phyloP scores from a whole-genome alignment of 2,797 vertebrate genomes.

The Hyperoplus lanceolatus region DNA sequence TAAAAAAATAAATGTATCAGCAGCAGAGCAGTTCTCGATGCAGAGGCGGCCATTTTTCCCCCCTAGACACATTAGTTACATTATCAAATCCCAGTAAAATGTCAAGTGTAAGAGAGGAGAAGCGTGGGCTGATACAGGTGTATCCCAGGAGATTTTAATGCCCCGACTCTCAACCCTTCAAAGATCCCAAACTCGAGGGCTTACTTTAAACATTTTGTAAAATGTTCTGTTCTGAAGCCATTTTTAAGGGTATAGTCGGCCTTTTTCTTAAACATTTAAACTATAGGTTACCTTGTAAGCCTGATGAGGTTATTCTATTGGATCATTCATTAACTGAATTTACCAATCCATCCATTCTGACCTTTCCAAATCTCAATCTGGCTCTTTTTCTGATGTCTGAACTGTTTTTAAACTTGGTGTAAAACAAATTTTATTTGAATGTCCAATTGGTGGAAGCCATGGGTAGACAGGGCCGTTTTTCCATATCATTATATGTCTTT shows the following conservation, averaged over 20 bases:
- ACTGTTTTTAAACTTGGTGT: not conserved
- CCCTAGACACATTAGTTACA: not conserved
- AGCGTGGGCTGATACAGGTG: not conserved
- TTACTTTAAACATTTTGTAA: not conserved
- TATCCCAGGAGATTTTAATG: not conserved
- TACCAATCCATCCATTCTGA: not conserved
- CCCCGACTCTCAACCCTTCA: not conserved
- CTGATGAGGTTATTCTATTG: not conserved
- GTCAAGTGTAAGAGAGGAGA: not conserved
- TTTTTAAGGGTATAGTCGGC: no score
- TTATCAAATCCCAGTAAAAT: slow-evolving; percentile 3
- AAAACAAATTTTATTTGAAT: not conserved
- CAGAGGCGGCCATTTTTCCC: not conserved
- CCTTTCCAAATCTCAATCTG: not conserved
- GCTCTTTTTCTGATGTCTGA: not conserved
- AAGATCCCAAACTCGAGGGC: not conserved
- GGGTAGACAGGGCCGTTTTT: not conserved
- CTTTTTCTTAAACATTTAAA: not conserved
- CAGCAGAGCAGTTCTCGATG: not conserved
- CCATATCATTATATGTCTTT: not conserved
- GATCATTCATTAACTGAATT: not conserved
- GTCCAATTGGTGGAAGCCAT: not conserved
- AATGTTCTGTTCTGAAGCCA: not conserved
- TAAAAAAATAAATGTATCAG: slow-evolving; percentile 4
- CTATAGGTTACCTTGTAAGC: not conserved